Evolutionary conservation across 2,888 invertebrate genomes (phyloP).

Genomic region (Pterostichus madidus): DNA sequence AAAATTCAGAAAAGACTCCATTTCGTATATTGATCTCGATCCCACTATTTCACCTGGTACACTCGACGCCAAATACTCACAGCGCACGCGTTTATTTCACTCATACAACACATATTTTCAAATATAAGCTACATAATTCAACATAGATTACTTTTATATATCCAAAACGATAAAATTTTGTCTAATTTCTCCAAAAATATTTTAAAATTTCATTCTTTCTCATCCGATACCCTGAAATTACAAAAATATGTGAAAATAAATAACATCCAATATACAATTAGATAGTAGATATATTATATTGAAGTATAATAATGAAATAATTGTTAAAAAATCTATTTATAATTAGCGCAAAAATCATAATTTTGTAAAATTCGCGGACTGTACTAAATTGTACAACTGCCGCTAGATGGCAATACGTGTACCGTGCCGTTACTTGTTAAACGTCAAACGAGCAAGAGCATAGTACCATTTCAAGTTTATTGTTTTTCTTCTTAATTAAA

Average conservation of each 20-base stretch:
- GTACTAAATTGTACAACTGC: background rate
- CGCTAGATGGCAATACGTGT: background rate
- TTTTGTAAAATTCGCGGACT: slow-evolving; percentile 22
- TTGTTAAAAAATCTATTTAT: background rate
- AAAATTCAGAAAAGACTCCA: slow-evolving; percentile 69
- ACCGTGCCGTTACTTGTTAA: background rate
- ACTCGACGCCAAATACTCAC: slow-evolving; percentile 49
- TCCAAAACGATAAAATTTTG: background rate
- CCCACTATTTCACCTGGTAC: slow-evolving; percentile 72
- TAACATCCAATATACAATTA: background rate
- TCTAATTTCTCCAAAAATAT: background rate
- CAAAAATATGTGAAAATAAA: background rate
- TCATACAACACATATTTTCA: background rate
- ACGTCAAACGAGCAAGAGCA: slow-evolving; percentile 22
- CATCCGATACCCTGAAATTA: background rate
- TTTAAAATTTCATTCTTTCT: background rate
- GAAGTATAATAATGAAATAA: background rate
- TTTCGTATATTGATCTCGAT: slow-evolving; percentile 72
- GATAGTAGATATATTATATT: background rate
- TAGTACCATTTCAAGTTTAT: background rate
- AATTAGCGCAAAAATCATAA: slow-evolving; percentile 21
- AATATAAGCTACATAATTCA: background rate
- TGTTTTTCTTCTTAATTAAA: background rate
- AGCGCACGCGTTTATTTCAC: slow-evolving; percentile 38
- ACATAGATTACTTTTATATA: background rate